Evolutionary conservation across 1,140 invertebrate species (phyloP), one percentile per base, ranked within the genome.

Genomic region (Cryptotermes secundus): DNA sequence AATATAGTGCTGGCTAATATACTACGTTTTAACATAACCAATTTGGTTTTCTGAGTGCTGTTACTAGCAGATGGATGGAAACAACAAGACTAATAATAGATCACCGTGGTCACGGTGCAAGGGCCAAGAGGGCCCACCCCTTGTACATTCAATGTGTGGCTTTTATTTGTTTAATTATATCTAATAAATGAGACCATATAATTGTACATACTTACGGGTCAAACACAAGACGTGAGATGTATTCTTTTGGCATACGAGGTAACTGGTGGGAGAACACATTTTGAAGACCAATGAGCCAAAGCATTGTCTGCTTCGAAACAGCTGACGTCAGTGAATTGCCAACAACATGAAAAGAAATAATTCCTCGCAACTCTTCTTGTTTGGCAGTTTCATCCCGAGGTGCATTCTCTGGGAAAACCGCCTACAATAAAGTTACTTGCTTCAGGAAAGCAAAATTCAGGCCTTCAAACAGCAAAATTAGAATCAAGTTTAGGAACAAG

Each of bases 171-270:
- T 82, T 10, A 42, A 42, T 12, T 42, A 19, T 19, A 49, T 22
- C 45, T 49, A 49, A 49, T 19, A 42, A 12, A 19, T 19, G 45
- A 49, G 10, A 49, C 45, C 14, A 49, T 4, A 49, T 49, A 49
- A 49, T 19, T 12, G 45, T 49, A 84, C 26, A 83, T 87, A 93
- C 95, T 94, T 92, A 97, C 93, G 97, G 96, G 92, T 99, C 99
- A 91, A 99, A 99, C 1, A 99, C 96, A 34, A 99, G 89, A 87
- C 99, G 94, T 0, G 97, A 97, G 85, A 99, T 99, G 88, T 99
- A 99, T 90, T 99, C 97, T 87, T 98, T 97, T 0, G 98, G 98
- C 98, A 99, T 99, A 89, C 96, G 93, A 0, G 99, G 97, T 83
- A 99, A 90, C 88, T 99, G 98, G 88, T 97, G 96, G 26, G 97